Evolutionary conservation across 2,888 invertebrate species (phyloP).

Genomic region (Artemia sp.): DNA sequence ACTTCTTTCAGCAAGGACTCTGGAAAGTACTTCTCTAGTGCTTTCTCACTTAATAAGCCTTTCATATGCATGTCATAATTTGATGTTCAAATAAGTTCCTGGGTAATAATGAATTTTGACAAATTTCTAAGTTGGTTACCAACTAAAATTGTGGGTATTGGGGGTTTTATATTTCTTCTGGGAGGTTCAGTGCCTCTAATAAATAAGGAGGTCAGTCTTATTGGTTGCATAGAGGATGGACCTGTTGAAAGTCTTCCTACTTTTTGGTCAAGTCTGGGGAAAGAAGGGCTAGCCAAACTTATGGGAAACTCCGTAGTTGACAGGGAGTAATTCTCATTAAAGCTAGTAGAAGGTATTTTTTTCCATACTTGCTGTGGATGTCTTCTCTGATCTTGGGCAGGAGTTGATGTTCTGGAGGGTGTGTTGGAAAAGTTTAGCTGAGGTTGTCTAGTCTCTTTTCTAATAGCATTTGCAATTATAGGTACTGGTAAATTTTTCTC

Average conservation of each 20-base stretch:
- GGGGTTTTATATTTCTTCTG: background rate
- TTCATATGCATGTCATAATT: background rate
- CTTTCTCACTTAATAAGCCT: background rate
- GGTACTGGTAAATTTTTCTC: background rate
- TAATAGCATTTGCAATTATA: background rate
- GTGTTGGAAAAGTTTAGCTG: background rate
- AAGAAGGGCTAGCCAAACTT: background rate
- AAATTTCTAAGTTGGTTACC: background rate
- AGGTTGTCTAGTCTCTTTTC: background rate
- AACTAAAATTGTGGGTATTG: background rate
- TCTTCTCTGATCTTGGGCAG: background rate
- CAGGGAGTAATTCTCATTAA: background rate
- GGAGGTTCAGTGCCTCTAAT: background rate
- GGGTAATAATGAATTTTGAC: background rate
- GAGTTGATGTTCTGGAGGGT: background rate
- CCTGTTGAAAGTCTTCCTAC: background rate
- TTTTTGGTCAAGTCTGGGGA: background rate
- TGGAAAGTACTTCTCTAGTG: background rate
- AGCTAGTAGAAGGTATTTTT: background rate
- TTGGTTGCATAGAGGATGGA: background rate
- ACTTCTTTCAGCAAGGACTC: constrained; percentile 1
- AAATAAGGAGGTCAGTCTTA: background rate
- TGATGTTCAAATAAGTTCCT: constrained; percentile 1
- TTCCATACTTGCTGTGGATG: background rate
- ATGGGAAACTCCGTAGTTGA: background rate